These are phyloP conservation scores for Cephalotes varians DNA, from an alignment of 2,888 invertebrate species.

Conservation along the genomic window DNA sequence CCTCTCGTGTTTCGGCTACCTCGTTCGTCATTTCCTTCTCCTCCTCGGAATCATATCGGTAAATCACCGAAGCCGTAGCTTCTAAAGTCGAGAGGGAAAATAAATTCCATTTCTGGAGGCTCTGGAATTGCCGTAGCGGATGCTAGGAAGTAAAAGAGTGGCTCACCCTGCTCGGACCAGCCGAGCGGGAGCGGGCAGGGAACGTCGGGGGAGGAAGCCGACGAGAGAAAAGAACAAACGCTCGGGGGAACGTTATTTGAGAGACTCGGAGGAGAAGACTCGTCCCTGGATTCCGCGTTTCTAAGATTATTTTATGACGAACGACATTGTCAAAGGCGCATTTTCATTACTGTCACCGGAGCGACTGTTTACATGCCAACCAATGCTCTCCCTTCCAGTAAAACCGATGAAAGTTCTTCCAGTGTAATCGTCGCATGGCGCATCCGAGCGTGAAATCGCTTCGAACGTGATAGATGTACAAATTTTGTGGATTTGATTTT, in stretches of 20 bases:
- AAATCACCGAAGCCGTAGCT: constrained; percentile 70
- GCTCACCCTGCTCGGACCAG: constrained; percentile 63
- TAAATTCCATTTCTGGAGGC: constrained; percentile 75
- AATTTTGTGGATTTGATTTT: neutral
- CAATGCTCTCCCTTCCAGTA: constrained; percentile 18
- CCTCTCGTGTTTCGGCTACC: constrained; percentile 26
- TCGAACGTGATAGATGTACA: constrained; percentile 12
- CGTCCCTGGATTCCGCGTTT: constrained; percentile 48
- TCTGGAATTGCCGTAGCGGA: constrained; percentile 61
- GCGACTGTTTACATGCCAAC: constrained; percentile 18
- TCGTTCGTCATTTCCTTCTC: constrained; percentile 46
- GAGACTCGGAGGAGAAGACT: constrained; percentile 41
- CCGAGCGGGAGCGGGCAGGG: constrained; percentile 18
- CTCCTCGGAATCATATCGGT: constrained; percentile 68
- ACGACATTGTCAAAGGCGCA: constrained; percentile 61
- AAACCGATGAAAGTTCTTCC: constrained; percentile 43
- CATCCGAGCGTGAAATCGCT: constrained; percentile 7
- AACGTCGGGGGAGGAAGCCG: constrained; percentile 34
- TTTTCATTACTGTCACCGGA: constrained; percentile 61
- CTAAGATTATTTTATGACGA: constrained; percentile 69
- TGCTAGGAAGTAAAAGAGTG: constrained; percentile 72
- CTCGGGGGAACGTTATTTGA: constrained; percentile 66
- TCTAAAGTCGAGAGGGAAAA: constrained; percentile 71
- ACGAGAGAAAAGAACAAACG: constrained; percentile 63
- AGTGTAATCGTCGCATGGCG: constrained; percentile 24